Percentiles rank a stretch among this genome's conserved stretches.
Evolutionary conservation across 2,888 invertebrate species (phyloP).

Genomic region (Chelonus formosanus): DNA sequence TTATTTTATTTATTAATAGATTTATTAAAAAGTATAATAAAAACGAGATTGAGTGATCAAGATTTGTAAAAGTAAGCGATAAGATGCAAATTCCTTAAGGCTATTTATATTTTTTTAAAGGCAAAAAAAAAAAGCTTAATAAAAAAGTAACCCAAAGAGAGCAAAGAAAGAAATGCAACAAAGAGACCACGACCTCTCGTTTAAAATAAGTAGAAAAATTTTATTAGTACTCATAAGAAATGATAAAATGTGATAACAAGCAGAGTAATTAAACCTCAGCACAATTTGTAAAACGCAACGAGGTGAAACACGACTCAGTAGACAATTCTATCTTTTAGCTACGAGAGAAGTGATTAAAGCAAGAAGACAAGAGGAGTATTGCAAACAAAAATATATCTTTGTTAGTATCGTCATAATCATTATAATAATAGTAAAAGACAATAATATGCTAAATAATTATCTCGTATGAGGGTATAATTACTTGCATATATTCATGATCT

Average conservation of each 20-base stretch:
- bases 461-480: too few species aligned
- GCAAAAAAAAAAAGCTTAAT: conserved; percentile 1
- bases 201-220: conserved; percentile 18
- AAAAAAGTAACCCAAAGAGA: neutral
- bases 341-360: neutral
- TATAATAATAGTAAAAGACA: too few species aligned
- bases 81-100: neutral
- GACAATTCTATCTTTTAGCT: conserved; percentile 19
- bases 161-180: neutral
- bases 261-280: conserved; percentile 29
- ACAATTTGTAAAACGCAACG: conserved; percentile 10
- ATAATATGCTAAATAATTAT: too few species aligned
- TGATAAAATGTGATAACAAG: conserved; percentile 29
- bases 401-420: too few species aligned
- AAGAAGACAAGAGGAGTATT: conserved; percentile 5
- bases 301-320: conserved; percentile 31
- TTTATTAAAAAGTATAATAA: too few species aligned
- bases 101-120: neutral
- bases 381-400: neutral
- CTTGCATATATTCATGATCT: too few species aligned
- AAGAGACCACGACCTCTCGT: neutral
- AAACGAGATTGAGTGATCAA: too few species aligned
- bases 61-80: neutral
- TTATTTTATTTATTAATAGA: too few species aligned
- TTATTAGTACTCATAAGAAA: neutral